phyloP scores from a whole-genome alignment of 2,888 invertebrate genomes.

The Imbricaverruca yamaguchii region DNA sequence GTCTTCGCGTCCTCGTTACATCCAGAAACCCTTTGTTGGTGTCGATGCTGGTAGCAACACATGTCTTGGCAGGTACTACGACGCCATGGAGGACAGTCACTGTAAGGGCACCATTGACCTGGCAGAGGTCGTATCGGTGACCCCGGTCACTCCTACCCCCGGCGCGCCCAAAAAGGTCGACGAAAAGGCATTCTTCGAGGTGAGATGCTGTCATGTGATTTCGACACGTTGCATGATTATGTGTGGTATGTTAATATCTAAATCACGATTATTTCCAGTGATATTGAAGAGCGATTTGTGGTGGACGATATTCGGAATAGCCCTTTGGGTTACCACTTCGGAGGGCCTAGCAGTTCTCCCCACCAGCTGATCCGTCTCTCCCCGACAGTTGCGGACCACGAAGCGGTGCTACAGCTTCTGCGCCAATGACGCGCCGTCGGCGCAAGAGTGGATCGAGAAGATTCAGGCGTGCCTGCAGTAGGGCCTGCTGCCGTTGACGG shows the following conservation, averaged over 20 bases:
- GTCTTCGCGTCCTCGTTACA: too few species aligned
- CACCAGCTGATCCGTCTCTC: too few species aligned
- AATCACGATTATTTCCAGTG: too few species aligned
- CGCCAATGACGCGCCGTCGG: constrained; percentile 75
- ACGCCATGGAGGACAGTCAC: constrained; percentile 86
- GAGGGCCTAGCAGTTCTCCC: too few species aligned
- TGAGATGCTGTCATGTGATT: constrained; percentile 40
- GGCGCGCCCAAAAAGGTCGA: constrained; percentile 90
- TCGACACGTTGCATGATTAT: too few species aligned
- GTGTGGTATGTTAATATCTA: too few species aligned
- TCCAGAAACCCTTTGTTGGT: too few species aligned
- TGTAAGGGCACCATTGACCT: constrained; percentile 66
- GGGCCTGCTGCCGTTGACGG: background rate
- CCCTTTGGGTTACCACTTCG: too few species aligned
- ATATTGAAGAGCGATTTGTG: too few species aligned
- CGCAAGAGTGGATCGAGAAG: constrained; percentile 97
- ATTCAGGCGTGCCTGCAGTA: constrained; percentile 74
- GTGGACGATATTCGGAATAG: too few species aligned
- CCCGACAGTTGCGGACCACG: constrained; percentile 75
- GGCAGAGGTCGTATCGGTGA: constrained; percentile 87
- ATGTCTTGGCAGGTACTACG: constrained; percentile 57
- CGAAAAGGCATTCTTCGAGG: constrained; percentile 94
- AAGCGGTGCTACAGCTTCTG: constrained; percentile 91
- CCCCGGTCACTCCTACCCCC: constrained; percentile 64
- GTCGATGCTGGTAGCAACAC: too few species aligned